phyloP scores from a whole-genome alignment of 2,888 invertebrate genomes.

The Phalera bucephala region DNA sequence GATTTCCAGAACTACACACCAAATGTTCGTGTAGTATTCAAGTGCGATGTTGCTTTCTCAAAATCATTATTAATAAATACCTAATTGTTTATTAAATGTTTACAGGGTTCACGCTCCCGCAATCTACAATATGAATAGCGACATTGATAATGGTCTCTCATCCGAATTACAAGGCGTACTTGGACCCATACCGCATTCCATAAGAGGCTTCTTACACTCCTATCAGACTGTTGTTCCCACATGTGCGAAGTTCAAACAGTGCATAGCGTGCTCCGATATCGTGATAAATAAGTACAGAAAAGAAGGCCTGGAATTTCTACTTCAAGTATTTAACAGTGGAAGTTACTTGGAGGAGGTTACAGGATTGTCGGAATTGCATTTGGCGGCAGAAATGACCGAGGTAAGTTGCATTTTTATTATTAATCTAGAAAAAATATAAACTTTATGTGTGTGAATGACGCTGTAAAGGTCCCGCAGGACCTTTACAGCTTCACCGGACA shows the following conservation, averaged over 20 bases:
- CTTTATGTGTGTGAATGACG: too few species aligned
- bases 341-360: conserved; percentile 93
- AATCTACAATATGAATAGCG: conserved; percentile 74
- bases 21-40: too few species aligned
- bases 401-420: too few species aligned
- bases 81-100: too few species aligned
- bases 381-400: conserved; percentile 83
- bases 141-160: conserved; percentile 45
- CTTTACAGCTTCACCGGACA: too few species aligned
- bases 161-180: conserved; percentile 84
- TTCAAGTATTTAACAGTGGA: conserved; percentile 91
- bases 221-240: conserved; percentile 93
- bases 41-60: too few species aligned
- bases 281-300: conserved; percentile 59
- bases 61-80: too few species aligned
- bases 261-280: conserved; percentile 94
- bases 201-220: conserved; percentile 94
- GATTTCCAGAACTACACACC: too few species aligned
- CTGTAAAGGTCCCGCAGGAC: too few species aligned
- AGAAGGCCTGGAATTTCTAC: conserved; percentile 87
- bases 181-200: conserved; percentile 95
- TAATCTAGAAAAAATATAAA: too few species aligned
- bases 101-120: conserved; percentile 86
- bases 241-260: conserved; percentile 92
- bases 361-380: conserved; percentile 87